Evolutionary conservation across 2,797 vertebrate species (phyloP).

Genomic region (Etheostoma perlongum): DNA sequence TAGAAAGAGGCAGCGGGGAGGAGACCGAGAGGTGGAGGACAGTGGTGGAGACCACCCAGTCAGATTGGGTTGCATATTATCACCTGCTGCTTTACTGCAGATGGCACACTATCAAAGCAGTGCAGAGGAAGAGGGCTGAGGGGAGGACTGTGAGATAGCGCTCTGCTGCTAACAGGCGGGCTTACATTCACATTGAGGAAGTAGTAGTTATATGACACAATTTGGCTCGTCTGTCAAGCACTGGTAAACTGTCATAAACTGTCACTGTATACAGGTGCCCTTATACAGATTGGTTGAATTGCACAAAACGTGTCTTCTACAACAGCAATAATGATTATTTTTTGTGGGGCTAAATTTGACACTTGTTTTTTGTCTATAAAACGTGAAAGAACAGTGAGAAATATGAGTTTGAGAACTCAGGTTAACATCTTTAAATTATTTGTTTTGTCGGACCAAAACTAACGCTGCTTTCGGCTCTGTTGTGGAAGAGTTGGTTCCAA

Average conservation of each 20-base stretch:
- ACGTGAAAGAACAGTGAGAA: not conserved
- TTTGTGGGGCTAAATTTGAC: too few relatives aligned
- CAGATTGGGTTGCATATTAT: constrained; percentile 66
- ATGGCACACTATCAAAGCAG: constrained; percentile 73
- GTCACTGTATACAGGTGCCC: not conserved
- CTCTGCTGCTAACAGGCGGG: not conserved
- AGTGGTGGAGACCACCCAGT: constrained; percentile 76
- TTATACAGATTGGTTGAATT: too few relatives aligned
- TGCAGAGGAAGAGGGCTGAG: not conserved
- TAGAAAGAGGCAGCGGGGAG: not conserved
- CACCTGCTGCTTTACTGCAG: constrained; percentile 72
- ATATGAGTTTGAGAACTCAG: not conserved
- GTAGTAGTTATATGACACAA: not conserved
- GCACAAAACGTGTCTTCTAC: not conserved
- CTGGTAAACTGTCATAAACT: not conserved
- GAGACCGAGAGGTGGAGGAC: constrained; percentile 30
- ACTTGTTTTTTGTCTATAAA: too few relatives aligned
- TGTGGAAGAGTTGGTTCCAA: too few relatives aligned
- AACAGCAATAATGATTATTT: not conserved
- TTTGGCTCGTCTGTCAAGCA: not conserved
- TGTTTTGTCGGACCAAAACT: not conserved
- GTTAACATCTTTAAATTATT: not conserved
- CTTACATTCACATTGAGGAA: not conserved
- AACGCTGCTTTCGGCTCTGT: too few relatives aligned
- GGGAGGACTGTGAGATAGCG: constrained; percentile 3